Evolutionary conservation across 1,140 invertebrate species (phyloP), one percentile per base, ranked within the genome.

Genomic region (Ips nitidus): DNA sequence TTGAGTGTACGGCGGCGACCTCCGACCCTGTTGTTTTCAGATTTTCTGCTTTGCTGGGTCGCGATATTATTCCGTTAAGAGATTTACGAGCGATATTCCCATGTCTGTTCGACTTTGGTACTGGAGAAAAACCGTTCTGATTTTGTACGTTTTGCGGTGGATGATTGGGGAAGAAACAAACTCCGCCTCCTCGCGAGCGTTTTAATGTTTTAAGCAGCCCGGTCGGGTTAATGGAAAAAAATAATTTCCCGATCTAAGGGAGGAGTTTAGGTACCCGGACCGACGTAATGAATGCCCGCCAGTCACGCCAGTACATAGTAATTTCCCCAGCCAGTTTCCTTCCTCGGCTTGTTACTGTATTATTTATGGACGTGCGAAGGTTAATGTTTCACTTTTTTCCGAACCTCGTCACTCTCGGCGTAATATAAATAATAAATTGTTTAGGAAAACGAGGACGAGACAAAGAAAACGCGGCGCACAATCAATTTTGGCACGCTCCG

Each of bases 31-130:
- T 4, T 66, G 64, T 66, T 66, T 66, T 66, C 53, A 58, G 55
- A 58, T 66, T 66, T 58, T 58, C 64, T 58, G 64, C 55, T 66
- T 66, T 58, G 64, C 53, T 66, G 43, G 64, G 37, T 58, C 53
- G 64, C 64, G 64, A 66, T 66, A 66, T 66, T 58, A 52, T 55
- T 55, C 41, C 39, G 5, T 55, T 65, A 42, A 8, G 53, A 66
- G 64, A 66, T 66, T 66, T 66, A 57, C 55, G 22, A 22, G 22
- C 22, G 64, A 66, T 57, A 55, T 65, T 50, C 22, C 6, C 22
- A 22, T 22, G 22, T 22, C 22, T 22, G 22, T 22, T 22, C 22
- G 22, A 22, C 22, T 22, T 22, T 22, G 22, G 22, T 22, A 22
- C 22, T 22, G 22, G 0, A 22, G 22, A 22, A 22, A 22, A 22